Evolutionary conservation across 2,888 invertebrate species (phyloP), one percentile per base, ranked within the genome.

Genomic region (Boloria selene): DNA sequence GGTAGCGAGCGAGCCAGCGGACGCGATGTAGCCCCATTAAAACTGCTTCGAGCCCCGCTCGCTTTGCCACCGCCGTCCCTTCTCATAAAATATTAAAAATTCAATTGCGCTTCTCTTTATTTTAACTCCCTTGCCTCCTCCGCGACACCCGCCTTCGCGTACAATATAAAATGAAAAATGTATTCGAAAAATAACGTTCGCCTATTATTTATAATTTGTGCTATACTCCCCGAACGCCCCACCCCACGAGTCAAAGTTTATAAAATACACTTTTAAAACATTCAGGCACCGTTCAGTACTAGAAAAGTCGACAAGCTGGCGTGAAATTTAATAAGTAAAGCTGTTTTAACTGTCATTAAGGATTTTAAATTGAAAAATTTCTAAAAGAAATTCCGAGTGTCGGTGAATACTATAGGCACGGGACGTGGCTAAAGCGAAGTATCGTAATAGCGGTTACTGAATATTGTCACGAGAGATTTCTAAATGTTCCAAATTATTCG

Each of bases 21-120:
- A 74, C 76, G 60, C 79, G 74, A 75, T 78, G 81, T 86, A 88
- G 88, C 90, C 87, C 91, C 88, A 90, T 91, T 90, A 88, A 87
- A 87, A 87, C 84, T 84, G 87, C 87, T 88, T 80, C 83, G 81
- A 81, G 83, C 81, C 71, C 75, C 76, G 74, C 73, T 70, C 73
- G 65, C 68, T 65, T 64, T 61, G 61, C 81, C 65, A 63, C 70
- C 51, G 51, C 81, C 86, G 84, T 83, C 87, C 88, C 92, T 88
- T 88, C 91, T 91, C 92, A 90, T 92, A 89, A 90, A 92, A 93
- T 92, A 92, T 93, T 92, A 91, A 92, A 92, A 91, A 92, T 91
- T 91, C 90, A 91, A 91, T 92, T 90, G 92, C 90, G 89, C 88
- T 90, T 88, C 92, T 92, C 90, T 92, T 91, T 93, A 92, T 92